Conservation (phyloP, 30 jellyfish, hydroid and myxozoan species). For the Cassiopea andromeda region DNA sequence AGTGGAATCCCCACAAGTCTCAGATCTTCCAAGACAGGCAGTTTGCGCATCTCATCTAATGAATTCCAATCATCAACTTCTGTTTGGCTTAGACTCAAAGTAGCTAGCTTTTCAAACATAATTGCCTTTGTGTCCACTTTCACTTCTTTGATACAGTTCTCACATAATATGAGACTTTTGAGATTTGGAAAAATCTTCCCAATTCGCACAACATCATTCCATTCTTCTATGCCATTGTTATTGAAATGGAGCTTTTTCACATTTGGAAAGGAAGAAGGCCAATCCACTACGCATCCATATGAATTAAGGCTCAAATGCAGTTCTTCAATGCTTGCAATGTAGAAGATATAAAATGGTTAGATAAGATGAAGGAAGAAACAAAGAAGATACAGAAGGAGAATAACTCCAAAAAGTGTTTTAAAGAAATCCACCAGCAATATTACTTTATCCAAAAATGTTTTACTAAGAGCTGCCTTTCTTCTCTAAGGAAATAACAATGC, state of each 20-base stretch:
- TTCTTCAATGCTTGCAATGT: slow-evolving; percentile 69
- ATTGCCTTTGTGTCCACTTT: background rate
- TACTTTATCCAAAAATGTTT: too few relatives aligned
- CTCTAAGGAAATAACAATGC: too few relatives aligned
- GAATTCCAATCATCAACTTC: slow-evolving; percentile 77
- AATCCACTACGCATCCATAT: slow-evolving; percentile 60
- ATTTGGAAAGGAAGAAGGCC: slow-evolving; percentile 50
- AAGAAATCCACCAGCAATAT: too few relatives aligned
- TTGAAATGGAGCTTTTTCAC: slow-evolving; percentile 64
- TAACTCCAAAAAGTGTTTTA: too few relatives aligned
- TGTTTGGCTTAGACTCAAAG: slow-evolving; percentile 81
- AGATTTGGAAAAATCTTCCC: slow-evolving; percentile 78
- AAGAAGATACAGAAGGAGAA: too few relatives aligned
- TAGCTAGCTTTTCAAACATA: slow-evolving; percentile 45
- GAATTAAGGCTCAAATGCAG: slow-evolving; percentile 89
- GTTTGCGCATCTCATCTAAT: slow-evolving; percentile 69
- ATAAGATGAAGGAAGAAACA: too few relatives aligned
- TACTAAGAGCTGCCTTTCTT: too few relatives aligned
- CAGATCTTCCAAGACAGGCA: slow-evolving; percentile 73
- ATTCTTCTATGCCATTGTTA: slow-evolving; percentile 60
- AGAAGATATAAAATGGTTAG: too few relatives aligned
- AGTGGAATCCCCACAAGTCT: slow-evolving; percentile 82
- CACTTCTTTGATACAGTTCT: slow-evolving; percentile 62
- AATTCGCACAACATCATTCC: slow-evolving; percentile 69
- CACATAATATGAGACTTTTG: slow-evolving; percentile 62